Evolutionary conservation across 1,140 invertebrate species (phyloP).

Genomic region (Ctenoplectra terminalis): DNA sequence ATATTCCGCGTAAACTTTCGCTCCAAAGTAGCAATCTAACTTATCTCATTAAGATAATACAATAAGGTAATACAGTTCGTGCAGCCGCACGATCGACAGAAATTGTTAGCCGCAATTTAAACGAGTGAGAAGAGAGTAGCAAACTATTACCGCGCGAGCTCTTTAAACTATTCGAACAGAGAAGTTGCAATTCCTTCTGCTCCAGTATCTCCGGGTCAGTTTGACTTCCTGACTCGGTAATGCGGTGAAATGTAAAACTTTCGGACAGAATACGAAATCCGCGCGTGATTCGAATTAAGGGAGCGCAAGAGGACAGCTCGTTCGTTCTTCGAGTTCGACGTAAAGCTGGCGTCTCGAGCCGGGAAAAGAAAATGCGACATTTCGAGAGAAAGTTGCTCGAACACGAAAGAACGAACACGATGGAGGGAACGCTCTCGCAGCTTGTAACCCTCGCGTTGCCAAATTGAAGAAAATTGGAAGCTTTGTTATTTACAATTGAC

Average conservation of each 20-base stretch:
- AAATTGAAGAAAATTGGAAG: conserved; percentile 79
- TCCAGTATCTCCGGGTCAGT: conserved; percentile 66
- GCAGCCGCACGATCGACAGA: conserved; percentile 35
- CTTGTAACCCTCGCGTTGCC: conserved; percentile 23
- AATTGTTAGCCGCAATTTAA: conserved; percentile 48
- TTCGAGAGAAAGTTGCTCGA: conserved; percentile 40
- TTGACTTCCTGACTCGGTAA: conserved; percentile 70
- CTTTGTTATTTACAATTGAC: conserved; percentile 81
- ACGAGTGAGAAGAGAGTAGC: conserved; percentile 37
- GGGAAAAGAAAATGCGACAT: conserved; percentile 47
- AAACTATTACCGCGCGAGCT: conserved; percentile 26
- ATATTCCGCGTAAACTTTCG: neutral
- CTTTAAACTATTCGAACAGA: conserved; percentile 49
- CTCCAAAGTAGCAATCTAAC: conserved; percentile 41
- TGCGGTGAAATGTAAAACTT: conserved; percentile 70
- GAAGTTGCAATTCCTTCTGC: conserved; percentile 65
- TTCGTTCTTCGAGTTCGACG: conserved; percentile 54
- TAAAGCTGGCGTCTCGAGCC: conserved; percentile 13
- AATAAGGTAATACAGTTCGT: conserved; percentile 45
- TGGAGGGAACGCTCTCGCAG: conserved; percentile 39
- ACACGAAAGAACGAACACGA: too few species aligned
- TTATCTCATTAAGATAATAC: conserved; percentile 54
- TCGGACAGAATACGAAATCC: conserved; percentile 70
- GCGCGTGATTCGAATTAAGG: conserved; percentile 70
- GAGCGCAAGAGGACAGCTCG: neutral